Evolutionary conservation across 2,113 vertebrate genomes (phyloP).

Genomic region (human): DNA sequence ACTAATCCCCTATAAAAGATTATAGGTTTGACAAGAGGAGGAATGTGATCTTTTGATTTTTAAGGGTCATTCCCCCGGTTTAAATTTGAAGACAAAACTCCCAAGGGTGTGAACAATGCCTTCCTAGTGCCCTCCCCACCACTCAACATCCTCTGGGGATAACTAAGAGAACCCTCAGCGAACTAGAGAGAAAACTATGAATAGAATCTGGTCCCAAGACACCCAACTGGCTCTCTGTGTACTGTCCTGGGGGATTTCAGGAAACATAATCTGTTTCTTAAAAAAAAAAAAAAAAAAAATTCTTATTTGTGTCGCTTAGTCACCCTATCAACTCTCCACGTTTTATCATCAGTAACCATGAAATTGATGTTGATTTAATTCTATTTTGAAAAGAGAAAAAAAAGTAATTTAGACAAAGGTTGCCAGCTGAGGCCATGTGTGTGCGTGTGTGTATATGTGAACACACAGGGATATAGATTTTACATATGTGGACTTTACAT

Average conservation of each 20-base stretch:
- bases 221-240: not conserved
- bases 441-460: not conserved
- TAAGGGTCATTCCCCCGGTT: not conserved
- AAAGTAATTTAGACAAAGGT: not conserved
- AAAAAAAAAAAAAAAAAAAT: not conserved
- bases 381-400: not conserved
- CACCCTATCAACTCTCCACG: not conserved
- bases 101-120: not conserved
- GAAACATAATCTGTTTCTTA: not conserved
- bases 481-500: too few relatives aligned
- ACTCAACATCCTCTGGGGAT: not conserved
- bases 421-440: not conserved
- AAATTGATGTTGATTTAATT: slow-evolving; percentile 18
- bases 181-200: not conserved
- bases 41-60: not conserved
- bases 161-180: not conserved
- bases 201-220: not conserved
- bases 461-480: not conserved
- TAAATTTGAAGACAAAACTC: not conserved
- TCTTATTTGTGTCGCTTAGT: not conserved
- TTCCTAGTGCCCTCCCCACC: not conserved
- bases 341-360: not conserved
- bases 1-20: not conserved
- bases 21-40: not conserved
- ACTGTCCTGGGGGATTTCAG: not conserved